Evolutionary conservation across 2,113 vertebrate species (phyloP).

Genomic region (Motacilla tschutschensis): DNA sequence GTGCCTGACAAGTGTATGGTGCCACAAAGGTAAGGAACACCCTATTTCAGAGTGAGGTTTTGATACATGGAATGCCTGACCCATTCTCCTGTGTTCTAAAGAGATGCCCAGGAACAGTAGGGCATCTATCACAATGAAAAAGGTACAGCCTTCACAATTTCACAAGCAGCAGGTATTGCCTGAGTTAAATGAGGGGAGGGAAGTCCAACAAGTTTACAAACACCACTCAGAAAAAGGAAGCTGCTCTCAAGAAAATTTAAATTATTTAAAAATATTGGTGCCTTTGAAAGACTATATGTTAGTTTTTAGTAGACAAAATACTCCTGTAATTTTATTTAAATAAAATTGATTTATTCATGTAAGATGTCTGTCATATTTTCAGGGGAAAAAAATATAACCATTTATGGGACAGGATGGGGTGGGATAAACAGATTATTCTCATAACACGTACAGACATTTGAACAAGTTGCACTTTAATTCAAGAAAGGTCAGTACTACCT

Average conservation of each 20-base stretch:
- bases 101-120: background rate
- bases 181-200: background rate
- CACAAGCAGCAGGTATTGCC: background rate
- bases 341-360: conserved; percentile 48
- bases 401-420: background rate
- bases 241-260: conserved; percentile 39
- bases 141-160: background rate
- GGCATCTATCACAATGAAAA: background rate
- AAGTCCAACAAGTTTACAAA: conserved; percentile 26
- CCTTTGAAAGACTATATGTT: background rate
- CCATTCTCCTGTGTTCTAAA: background rate
- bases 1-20: background rate
- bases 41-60: background rate
- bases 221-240: background rate
- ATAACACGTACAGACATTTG: background rate
- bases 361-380: background rate
- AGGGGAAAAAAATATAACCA: background rate
- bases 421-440: background rate
- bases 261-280: conserved; percentile 41
- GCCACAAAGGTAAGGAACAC: background rate
- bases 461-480: background rate
- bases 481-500: background rate
- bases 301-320: background rate
- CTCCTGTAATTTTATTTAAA: conserved; percentile 56
- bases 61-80: background rate